These are phyloP conservation scores for Euplagia quadripunctaria DNA, from an alignment of 2,888 invertebrate genomes.

Conservation along the genomic window DNA sequence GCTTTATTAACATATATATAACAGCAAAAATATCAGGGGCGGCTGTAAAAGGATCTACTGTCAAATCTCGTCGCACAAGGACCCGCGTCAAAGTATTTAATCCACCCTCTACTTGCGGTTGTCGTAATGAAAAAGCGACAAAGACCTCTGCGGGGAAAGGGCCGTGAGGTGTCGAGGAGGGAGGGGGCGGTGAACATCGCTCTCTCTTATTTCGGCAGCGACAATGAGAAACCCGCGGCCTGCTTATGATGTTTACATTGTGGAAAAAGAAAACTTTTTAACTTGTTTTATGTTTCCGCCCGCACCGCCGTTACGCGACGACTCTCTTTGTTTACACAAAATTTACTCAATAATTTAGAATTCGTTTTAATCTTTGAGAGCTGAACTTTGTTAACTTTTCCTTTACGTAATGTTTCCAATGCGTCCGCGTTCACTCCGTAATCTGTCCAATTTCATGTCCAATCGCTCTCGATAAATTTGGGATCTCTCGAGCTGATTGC, in stretches of 20 bases:
- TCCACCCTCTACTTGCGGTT: constrained; percentile 48
- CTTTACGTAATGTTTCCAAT: constrained; percentile 14
- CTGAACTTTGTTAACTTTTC: constrained; percentile 6
- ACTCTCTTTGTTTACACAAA: constrained; percentile 27
- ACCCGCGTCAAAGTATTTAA: constrained; percentile 61
- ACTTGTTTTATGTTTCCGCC: constrained; percentile 31
- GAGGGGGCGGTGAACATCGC: constrained; percentile 5
- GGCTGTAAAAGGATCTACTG: constrained; percentile 22
- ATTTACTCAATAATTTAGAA: constrained; percentile 31
- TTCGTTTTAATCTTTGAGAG: constrained; percentile 18
- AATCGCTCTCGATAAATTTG: constrained; percentile 27
- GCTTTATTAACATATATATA: constrained; percentile 20
- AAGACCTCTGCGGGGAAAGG: constrained; percentile 31
- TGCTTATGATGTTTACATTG: constrained; percentile 44
- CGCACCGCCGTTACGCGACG: background rate
- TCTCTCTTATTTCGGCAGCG: constrained; percentile 41
- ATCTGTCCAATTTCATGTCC: constrained; percentile 27
- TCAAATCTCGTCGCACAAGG: constrained; percentile 34
- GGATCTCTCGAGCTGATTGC: constrained; percentile 18
- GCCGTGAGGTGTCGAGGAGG: constrained; percentile 12
- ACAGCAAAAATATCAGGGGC: constrained; percentile 23
- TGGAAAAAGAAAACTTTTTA: constrained; percentile 41
- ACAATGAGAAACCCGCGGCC: constrained; percentile 40
- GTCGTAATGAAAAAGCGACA: constrained; percentile 61
- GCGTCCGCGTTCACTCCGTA: constrained; percentile 16